Evolutionary conservation across 2,113 vertebrate genomes (phyloP).

Genomic region (Theristicus caerulescens): DNA sequence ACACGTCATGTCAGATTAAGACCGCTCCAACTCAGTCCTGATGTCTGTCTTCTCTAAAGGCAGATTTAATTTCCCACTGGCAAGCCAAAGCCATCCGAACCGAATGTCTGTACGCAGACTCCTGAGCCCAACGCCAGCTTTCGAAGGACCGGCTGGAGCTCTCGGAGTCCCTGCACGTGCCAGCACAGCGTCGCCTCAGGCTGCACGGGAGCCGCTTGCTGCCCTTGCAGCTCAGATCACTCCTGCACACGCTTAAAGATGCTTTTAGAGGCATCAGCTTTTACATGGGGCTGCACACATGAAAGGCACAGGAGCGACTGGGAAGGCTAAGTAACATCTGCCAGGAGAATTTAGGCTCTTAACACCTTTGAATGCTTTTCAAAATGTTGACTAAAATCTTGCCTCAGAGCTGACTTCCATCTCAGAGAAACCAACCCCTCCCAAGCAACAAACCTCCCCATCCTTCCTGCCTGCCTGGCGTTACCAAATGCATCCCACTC

Average conservation of each 20-base stretch:
- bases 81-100: not conserved
- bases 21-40: rapidly evolving
- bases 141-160: not conserved
- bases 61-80: not conserved
- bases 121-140: rapidly evolving
- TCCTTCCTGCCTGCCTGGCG: not conserved
- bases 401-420: not conserved
- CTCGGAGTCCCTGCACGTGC: rapidly evolving
- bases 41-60: not conserved
- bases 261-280: not conserved
- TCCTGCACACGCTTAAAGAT: not conserved
- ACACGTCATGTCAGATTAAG: not conserved
- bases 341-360: not conserved
- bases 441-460: not conserved
- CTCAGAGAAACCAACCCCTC: not conserved
- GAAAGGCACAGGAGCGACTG: not conserved
- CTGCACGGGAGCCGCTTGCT: not conserved
- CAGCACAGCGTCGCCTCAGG: rapidly evolving
- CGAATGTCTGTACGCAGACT: rapidly evolving
- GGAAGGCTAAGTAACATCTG: not conserved
- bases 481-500: not conserved
- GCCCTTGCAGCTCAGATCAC: not conserved
- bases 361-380: not conserved
- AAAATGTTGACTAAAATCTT: not conserved
- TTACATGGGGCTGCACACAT: not conserved